Base-by-base conservation (phyloP, 2,888 invertebrate species). In the Helobdella robusta region DNA sequence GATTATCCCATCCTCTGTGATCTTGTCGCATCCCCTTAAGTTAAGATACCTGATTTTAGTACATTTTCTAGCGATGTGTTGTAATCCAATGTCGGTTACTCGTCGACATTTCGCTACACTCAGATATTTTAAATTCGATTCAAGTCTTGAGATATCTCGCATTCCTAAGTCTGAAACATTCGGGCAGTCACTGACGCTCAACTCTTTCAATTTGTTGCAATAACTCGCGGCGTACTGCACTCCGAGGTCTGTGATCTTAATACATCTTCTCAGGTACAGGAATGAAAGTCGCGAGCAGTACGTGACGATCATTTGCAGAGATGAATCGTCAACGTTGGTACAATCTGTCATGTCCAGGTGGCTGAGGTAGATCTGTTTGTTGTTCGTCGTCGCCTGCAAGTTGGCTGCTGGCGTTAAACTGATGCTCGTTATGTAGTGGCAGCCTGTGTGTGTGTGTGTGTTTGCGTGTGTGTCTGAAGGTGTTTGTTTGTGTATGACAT, bases 51-150 rank as follows among this genome's bases (percentile, higher is more conserved):
- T 75, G 61, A 93, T 80, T 77, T 90, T 91, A 78, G 89, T 89
- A 76, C 93, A 93, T 66, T 89, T 85, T 46, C 89, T 83, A 0
- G 91, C 91, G 6, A 56, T 25, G 44, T 90, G 89, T 72, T 89
- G 85, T 1, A 93, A 83, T 0, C 92, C 92, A 0, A 90, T 89
- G 76, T 93, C 93, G 4, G 81, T 80, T 2, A 93, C 76, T 78
- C 88, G 87, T 71, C 90, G 90, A 81, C 93, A 93, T 80, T 93
- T 93, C 25, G 92, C 92, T 32, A 92, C 90, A 32, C 91, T 92
- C 18, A 93, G 84, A 79, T 93, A 93, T 23, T 92, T 85, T 70
- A 93, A 80, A n/a, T 89, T 89, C 0, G 89, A 87, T 1, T 91
- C 91, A 30, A 93, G 81, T 74, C 90, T 83, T 11, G 91, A 90